Evolutionary conservation across 2,888 invertebrate species (phyloP).

Genomic region (Oscheius sp.): DNA sequence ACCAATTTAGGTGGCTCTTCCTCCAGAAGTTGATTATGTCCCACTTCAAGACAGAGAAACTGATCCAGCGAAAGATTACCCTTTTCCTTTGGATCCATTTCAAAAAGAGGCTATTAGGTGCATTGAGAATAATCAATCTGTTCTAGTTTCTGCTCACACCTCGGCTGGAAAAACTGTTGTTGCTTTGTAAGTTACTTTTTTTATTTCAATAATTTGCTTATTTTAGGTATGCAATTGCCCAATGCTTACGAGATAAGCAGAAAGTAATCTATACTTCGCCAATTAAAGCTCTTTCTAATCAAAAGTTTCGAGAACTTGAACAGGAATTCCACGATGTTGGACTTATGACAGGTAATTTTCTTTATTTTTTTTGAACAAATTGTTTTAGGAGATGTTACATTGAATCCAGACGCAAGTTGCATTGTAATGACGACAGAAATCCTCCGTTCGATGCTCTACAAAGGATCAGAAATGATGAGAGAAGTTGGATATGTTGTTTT

Average conservation of each 20-base stretch:
- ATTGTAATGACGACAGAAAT: slow-evolving; percentile 99
- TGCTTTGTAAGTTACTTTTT: slow-evolving; percentile 87
- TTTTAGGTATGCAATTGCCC: slow-evolving; percentile 86
- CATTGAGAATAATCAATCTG: slow-evolving; percentile 96
- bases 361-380: slow-evolving; percentile 6
- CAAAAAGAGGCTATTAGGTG: slow-evolving; percentile 81
- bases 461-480: slow-evolving; percentile 97
- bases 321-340: slow-evolving; percentile 88
- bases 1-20: slow-evolving; percentile 78
- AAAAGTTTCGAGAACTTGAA: slow-evolving; percentile 95
- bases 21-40: slow-evolving; percentile 84
- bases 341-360: slow-evolving; percentile 81
- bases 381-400: slow-evolving; percentile 86
- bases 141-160: slow-evolving; percentile 97
- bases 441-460: slow-evolving; percentile 94
- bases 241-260: slow-evolving; percentile 90
- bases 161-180: slow-evolving; percentile 98
- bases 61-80: slow-evolving; percentile 88
- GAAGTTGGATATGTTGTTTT: slow-evolving; percentile 99
- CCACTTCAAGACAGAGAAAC: slow-evolving; percentile 75
- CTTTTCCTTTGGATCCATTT: slow-evolving; percentile 94
- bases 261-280: slow-evolving; percentile 99
- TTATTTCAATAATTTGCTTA: neutral
- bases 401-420: slow-evolving; percentile 96
- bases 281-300: slow-evolving; percentile 98